A percentile compares a stretch with the other conserved stretches of the same genome.
Conservation (phyloP, 2,113 vertebrate genomes). For the Pomatorhinus ruficollis region DNA sequence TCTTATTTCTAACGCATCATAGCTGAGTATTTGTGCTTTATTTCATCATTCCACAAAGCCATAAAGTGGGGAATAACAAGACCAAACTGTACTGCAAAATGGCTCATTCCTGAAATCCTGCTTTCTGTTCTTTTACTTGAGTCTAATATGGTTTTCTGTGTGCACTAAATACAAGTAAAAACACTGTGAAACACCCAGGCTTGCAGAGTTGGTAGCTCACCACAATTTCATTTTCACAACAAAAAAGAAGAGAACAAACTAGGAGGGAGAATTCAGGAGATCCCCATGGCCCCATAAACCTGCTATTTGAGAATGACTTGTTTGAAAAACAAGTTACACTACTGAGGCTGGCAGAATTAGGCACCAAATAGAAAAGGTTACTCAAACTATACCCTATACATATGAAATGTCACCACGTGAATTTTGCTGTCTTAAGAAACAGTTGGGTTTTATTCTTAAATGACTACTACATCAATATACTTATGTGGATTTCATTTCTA, state of each 20-base stretch:
- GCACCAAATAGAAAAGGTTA: background rate
- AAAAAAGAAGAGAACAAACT: background rate
- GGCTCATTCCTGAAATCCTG: background rate
- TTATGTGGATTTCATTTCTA: background rate
- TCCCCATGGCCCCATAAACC: background rate
- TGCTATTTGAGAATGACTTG: background rate
- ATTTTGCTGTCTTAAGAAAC: background rate
- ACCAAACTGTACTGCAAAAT: background rate
- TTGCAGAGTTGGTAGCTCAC: background rate
- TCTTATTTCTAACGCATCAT: slow-evolving; percentile 15
- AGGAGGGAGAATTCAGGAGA: background rate
- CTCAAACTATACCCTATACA: background rate
- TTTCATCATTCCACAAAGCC: background rate
- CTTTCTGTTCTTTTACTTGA: background rate
- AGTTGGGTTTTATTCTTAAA: background rate
- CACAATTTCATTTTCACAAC: background rate
- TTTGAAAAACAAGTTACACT: background rate
- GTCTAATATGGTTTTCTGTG: background rate
- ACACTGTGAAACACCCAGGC: background rate
- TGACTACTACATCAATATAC: background rate
- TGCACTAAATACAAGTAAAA: background rate
- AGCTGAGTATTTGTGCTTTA: background rate
- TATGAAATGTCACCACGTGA: background rate
- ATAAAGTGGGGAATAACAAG: background rate
- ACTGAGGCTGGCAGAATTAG: background rate